phyloP scores from a whole-genome alignment of 2,888 invertebrate genomes.

The Copidosoma aretas region DNA sequence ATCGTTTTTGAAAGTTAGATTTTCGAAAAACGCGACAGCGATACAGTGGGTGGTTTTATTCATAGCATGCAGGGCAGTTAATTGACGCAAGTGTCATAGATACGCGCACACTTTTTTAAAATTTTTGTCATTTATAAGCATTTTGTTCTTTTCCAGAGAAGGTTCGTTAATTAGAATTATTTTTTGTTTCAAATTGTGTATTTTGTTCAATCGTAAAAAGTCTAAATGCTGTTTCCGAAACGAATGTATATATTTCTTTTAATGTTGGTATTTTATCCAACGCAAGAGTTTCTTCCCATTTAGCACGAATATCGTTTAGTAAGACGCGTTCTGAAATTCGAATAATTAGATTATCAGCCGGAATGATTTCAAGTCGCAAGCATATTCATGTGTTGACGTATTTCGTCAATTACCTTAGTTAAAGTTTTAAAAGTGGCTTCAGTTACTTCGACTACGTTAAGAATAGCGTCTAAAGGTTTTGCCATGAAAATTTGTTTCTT shows the following conservation, averaged over 20 bases:
- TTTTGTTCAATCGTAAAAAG: background rate
- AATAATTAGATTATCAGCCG: conserved; percentile 33
- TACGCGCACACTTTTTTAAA: background rate
- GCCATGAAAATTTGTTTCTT: conserved; percentile 35
- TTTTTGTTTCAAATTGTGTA: background rate
- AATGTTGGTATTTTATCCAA: background rate
- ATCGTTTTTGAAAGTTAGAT: background rate
- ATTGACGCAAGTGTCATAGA: background rate
- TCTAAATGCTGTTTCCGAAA: conserved; percentile 7
- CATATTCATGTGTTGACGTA: conserved; percentile 9
- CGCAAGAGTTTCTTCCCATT: conserved; percentile 5
- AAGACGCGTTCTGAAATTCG: conserved; percentile 1
- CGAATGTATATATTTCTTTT: background rate
- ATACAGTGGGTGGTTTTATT: background rate
- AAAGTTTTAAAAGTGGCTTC: background rate
- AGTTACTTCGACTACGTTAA: background rate
- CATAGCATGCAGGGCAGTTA: background rate
- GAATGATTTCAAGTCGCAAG: conserved; percentile 22
- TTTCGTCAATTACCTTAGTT: background rate
- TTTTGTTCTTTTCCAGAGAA: background rate
- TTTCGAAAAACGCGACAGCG: conserved; percentile 2
- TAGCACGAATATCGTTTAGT: background rate
- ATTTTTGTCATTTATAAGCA: background rate
- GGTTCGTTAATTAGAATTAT: background rate
- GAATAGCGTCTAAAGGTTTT: conserved; percentile 28